Evolutionary conservation across 2,797 vertebrate species (phyloP).

Genomic region (Buceros bicornis): DNA sequence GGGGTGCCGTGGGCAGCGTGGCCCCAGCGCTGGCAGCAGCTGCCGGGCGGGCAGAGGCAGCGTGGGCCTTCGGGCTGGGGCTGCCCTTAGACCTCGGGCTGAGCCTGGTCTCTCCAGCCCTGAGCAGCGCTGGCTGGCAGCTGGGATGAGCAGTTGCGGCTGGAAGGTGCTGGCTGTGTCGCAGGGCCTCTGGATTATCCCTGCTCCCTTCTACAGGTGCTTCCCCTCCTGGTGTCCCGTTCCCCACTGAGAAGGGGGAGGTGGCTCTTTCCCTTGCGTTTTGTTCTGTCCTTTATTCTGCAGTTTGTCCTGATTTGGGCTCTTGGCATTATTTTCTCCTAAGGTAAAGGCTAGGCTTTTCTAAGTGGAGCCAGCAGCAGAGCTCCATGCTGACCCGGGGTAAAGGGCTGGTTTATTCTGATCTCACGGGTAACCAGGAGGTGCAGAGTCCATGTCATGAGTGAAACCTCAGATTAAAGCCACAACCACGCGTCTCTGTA

Average conservation of each 20-base stretch:
- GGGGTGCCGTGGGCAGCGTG: too few relatives aligned
- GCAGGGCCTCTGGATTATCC: neutral
- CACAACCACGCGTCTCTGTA: neutral
- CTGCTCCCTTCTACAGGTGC: neutral
- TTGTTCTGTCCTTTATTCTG: neutral
- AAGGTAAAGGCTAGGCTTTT: neutral
- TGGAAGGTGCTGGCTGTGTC: neutral
- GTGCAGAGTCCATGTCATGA: fast-evolving
- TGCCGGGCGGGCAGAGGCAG: neutral
- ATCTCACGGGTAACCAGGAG: fast-evolving
- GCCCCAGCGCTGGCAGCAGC: too few relatives aligned
- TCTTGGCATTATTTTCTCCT: fast-evolving
- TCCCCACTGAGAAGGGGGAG: too few relatives aligned
- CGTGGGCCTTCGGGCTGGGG: fast-evolving
- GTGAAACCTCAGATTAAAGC: neutral
- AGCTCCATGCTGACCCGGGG: neutral
- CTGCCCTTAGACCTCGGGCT: too few relatives aligned
- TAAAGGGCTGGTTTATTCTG: too few relatives aligned
- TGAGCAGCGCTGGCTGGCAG: fast-evolving
- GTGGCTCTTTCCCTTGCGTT: fast-evolving
- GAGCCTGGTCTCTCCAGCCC: neutral
- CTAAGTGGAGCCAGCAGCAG: neutral
- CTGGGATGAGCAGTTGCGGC: fast-evolving
- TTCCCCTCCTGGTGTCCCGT: neutral
- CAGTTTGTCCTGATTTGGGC: neutral